Percentiles rank a stretch among this genome's conserved stretches.
Conservation (phyloP, 2,113 vertebrate species). For the Centropus bengalensis region DNA sequence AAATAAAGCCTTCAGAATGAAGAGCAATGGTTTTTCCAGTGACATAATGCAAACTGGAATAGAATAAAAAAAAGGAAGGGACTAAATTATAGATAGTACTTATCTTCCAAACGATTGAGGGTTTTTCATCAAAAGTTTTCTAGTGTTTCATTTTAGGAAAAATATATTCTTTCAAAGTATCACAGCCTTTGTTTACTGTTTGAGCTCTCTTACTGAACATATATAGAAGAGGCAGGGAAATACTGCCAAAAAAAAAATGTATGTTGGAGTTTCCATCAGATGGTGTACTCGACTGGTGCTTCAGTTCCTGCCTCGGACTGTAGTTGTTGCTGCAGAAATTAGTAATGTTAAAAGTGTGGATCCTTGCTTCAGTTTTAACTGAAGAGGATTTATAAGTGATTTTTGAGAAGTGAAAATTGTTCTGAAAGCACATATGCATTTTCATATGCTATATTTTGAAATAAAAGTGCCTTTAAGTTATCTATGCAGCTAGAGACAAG, state of each 20-base stretch:
- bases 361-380: neutral
- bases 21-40: neutral
- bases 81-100: neutral
- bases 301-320: rapidly evolving
- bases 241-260: neutral
- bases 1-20: neutral
- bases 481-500: neutral
- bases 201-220: neutral
- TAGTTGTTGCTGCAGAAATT: neutral
- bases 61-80: neutral
- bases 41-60: neutral
- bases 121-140: neutral
- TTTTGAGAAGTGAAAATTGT: neutral
- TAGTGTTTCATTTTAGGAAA: neutral
- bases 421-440: neutral
- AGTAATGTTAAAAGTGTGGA: neutral
- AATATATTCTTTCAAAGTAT: neutral
- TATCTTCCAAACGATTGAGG: neutral
- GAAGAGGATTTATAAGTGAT: neutral
- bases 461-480: neutral
- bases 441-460: neutral
- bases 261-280: neutral
- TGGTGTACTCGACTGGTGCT: neutral
- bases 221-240: neutral
- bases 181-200: neutral